These are phyloP conservation scores for Lampropteryx suffumata DNA, from an alignment of 2,888 invertebrate species.

Conservation along the genomic window DNA sequence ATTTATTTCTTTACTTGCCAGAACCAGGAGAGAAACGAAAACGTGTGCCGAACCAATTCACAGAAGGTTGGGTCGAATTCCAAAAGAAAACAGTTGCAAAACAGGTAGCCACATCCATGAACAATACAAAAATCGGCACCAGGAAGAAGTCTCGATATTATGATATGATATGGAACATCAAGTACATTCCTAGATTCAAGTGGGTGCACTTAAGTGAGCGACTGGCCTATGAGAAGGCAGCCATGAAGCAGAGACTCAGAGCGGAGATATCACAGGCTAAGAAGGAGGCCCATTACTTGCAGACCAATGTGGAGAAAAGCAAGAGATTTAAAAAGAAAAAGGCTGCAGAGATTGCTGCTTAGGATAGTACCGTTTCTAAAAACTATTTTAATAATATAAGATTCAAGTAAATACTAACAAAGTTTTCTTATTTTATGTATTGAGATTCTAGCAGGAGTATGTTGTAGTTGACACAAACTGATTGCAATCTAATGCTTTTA, in stretches of 20 bases:
- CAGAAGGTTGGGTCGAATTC: slow-evolving; percentile 98
- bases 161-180: slow-evolving; percentile 97
- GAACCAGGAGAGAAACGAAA: slow-evolving; percentile 79
- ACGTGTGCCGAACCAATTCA: slow-evolving; percentile 86
- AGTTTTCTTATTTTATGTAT: too few species aligned
- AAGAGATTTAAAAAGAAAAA: slow-evolving; percentile 84
- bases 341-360: slow-evolving; percentile 34
- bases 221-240: slow-evolving; percentile 95
- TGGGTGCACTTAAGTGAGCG: slow-evolving; percentile 98
- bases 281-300: slow-evolving; percentile 94
- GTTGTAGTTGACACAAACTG: too few species aligned
- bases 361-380: slow-evolving; percentile 14
- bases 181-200: slow-evolving; percentile 97
- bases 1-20: slow-evolving; percentile 36
- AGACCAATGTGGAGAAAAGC: slow-evolving; percentile 90
- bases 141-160: slow-evolving; percentile 93
- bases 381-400: too few species aligned
- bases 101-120: slow-evolving; percentile 90
- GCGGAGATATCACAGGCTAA: slow-evolving; percentile 96
- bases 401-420: too few species aligned
- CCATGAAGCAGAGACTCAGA: slow-evolving; percentile 91
- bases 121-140: slow-evolving; percentile 93
- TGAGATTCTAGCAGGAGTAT: not conserved
- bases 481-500: too few species aligned
- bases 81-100: slow-evolving; percentile 94